Evolutionary conservation across 2,888 invertebrate species (phyloP), one percentile per base, ranked within the genome.

Genomic region (Diarsia rubi): DNA sequence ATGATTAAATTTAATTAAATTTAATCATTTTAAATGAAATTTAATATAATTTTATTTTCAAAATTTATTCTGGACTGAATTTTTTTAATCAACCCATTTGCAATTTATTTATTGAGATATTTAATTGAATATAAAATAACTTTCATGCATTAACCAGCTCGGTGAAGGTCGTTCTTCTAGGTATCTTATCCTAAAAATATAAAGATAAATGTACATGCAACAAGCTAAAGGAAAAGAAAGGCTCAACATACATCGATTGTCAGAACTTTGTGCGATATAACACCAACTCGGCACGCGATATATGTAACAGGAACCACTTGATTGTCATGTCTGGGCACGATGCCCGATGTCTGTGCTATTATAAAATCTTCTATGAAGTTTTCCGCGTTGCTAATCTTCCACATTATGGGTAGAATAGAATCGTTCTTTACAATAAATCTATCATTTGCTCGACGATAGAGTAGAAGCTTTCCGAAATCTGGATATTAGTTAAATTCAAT

Each of bases 391-490:
- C 91, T 89, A 83, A 97, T 94, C 87, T 93, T 93, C 97, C 97
- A 97, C 90, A 94, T 95, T 64, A 97, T 90, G 21, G 97, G 93
- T 65, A 97, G 90, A 49, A 96, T 94, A 0, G 97, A 97, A 86
- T 97, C 96, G 87, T 97, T 98, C 73, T 93, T 96, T 37, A 97
- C 91, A 64, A 94, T 96, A 62, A 97, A 91, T 76, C 92, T 94
- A 77, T 96, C 96, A 52, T 93, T 95, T 86, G 95, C 96, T 62
- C 94, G 94, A 65, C 96, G 94, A 81, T 97, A 95, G 0, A 97
- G 89, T 52, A 97, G 91, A 37, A 96, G 93, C 76, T 96, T 96
- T n/a, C 97, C 97, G 75, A 97, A 97, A 71, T 94, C 93, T 90
- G 96, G 75, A 90, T 86, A 57, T 11, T 68, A 37, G 52, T 31